Evolutionary conservation across 1,140 invertebrate genomes (phyloP).

Genomic region (Drosophila saltans): DNA sequence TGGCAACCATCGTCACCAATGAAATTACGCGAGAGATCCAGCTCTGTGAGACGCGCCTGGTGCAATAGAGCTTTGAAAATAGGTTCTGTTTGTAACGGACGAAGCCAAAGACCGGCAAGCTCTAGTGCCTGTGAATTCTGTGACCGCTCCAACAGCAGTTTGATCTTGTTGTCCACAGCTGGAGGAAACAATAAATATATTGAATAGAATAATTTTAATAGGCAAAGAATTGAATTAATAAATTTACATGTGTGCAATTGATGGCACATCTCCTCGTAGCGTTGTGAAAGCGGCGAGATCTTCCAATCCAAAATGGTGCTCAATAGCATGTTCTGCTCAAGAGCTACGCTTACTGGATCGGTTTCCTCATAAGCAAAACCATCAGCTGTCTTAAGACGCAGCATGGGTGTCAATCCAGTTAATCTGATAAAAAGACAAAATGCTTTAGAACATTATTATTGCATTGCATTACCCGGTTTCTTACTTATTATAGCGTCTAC

Average conservation of each 20-base stretch:
- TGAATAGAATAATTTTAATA: not conserved
- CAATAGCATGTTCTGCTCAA: constrained; percentile 84
- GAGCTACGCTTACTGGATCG: constrained; percentile 86
- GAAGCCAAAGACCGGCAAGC: constrained; percentile 84
- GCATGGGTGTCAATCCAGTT: constrained; percentile 86
- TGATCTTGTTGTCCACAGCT: constrained; percentile 83
- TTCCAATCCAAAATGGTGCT: constrained; percentile 87
- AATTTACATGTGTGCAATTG: constrained; percentile 84
- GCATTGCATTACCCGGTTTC: constrained; percentile 24
- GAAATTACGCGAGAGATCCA: constrained; percentile 86
- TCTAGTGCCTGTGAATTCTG: constrained; percentile 85
- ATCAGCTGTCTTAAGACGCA: constrained; percentile 87
- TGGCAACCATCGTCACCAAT: constrained; percentile 85
- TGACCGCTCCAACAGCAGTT: constrained; percentile 84
- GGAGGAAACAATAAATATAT: not conserved
- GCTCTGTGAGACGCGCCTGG: constrained; percentile 85
- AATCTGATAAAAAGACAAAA: constrained; percentile 83
- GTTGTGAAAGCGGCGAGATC: constrained; percentile 85
- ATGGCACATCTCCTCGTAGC: constrained; percentile 87
- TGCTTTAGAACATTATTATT: not conserved
- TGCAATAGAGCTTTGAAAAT: constrained; percentile 86
- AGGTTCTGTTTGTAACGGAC: constrained; percentile 83
- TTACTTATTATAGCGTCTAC: constrained; percentile 88
- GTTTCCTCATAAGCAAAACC: constrained; percentile 87
- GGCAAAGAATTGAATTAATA: not conserved